Evolutionary conservation across 92 coral and sea anemone genomes (phyloP), one percentile per base, ranked within the genome.

Genomic region (Siderastrea siderea): DNA sequence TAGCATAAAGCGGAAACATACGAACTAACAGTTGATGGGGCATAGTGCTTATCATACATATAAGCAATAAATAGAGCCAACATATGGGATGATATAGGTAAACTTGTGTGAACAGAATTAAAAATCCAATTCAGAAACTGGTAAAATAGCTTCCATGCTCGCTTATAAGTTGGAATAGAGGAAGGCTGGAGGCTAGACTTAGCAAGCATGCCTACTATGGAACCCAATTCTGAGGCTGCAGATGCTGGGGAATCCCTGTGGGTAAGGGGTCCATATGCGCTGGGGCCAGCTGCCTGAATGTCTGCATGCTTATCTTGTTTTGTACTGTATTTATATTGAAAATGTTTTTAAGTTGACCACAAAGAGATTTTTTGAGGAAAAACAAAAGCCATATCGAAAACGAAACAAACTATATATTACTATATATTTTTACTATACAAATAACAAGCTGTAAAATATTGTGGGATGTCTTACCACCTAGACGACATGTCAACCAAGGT

Each of bases 11-110:
- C 90, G 2, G 91, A 85, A 15, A 86, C 71, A 63, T 90, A 86
- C 2, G 88, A 70, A 71, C 80, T 73, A 3, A 79, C 95, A 3
- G 93, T 92, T 11, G 93, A 85, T 2, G 93, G 86, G 13, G 95
- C 91, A 74, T 92, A 89, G 45, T 73, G 17, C 4, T 80, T 72
- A 11, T 92, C 59, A 74, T 66, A 88, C 80, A 92, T 43, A 76
- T 78, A 92, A 51, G 92, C 92, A n/a, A 88, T 89, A 70, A 89
- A 92, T 10, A 92, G 63, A 13, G 90, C 93, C 17, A 92, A 66
- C 38, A 67, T 52, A 49, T 88, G 64, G 53, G 91, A 93, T 5
- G 88, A 67, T 59, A 89, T 47, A 45, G 92, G 92, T 51, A 92
- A 63, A 38, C 4, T 65, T 48, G 59, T 38, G 11, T 55, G 61